Evolutionary conservation across 2,888 invertebrate species (phyloP).

Genomic region (Hoplodrina blanda): DNA sequence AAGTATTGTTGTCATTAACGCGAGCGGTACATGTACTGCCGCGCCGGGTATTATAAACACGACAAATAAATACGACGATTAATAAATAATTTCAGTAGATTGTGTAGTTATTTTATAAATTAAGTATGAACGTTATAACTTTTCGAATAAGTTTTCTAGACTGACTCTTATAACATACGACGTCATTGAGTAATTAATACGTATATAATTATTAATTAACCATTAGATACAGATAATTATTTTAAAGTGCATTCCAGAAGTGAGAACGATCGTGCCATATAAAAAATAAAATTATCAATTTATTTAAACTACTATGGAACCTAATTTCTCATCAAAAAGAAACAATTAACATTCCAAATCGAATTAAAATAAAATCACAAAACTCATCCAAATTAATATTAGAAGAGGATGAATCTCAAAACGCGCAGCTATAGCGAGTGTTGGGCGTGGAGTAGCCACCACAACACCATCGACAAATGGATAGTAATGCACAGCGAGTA

Average conservation of each 20-base stretch:
- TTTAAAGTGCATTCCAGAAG: not conserved
- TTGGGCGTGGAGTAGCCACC: constrained; percentile 3
- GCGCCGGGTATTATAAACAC: not conserved
- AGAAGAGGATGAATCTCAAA: not conserved
- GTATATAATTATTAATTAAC: not conserved
- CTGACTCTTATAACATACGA: not conserved
- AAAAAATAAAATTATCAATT: not conserved
- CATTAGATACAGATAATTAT: not conserved
- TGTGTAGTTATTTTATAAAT: not conserved
- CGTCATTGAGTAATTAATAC: not conserved
- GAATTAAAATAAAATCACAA: not conserved
- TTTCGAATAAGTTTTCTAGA: not conserved
- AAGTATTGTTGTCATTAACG: constrained; percentile 28
- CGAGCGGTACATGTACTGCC: not conserved
- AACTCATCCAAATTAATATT: not conserved
- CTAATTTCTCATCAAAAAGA: not conserved
- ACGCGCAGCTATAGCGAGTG: not conserved
- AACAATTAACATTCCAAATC: not conserved
- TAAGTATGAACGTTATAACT: not conserved
- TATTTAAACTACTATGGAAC: not conserved
- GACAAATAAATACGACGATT: not conserved
- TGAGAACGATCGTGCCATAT: not conserved
- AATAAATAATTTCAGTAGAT: not conserved
- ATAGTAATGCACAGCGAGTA: constrained; percentile 83
- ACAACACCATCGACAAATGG: constrained; percentile 75